Evolutionary conservation across 1,140 invertebrate species (phyloP), one percentile per base, ranked within the genome.

Genomic region (Rhizoglyphus robini): DNA sequence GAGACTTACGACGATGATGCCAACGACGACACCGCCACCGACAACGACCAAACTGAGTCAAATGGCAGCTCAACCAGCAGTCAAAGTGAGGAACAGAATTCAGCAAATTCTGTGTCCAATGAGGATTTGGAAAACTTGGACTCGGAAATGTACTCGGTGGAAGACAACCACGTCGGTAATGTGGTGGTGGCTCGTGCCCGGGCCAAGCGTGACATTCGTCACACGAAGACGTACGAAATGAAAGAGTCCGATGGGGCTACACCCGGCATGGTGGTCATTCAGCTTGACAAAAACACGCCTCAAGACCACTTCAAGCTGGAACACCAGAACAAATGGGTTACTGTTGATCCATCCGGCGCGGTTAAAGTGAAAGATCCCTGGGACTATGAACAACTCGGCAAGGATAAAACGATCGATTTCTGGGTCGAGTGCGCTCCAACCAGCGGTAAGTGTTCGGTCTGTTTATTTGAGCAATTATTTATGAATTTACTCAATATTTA

Each of bases 361-460:
- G 90, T 95, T 66, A 83, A 85, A 71, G 89, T 95, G 38, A 92
- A 91, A 77, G 89, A 91, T 81, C 91, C 91, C 81, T 95, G 90
- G 90, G 90, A 95, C 80, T 95, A 90, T 76, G 91, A 95, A 73
- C 89, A 93, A 72, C 76, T 95, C 2, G 90, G 89, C n/a, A 88
- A 88, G 0, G 90, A 94, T 76, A 95, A 95, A 75, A 92, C 88
- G 1, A 93, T 94, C 71, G 90, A 94, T 74, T 94, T 95, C 76
- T 94, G 90, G 90, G 90, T 95, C 18, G 65, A 69, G 13, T 58
- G 15, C 29, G 66, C 67, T 15, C 57, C 27, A 18, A 27, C 15
- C 15, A 23, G 27, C 27, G 30, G 58, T 60, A 46, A 60, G 58
- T 60, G 2, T 32, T 29, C 1, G 18, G n/a, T 34, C 25, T 2